Evolutionary conservation across 2,888 invertebrate genomes (phyloP), one percentile per base, ranked within the genome.

Genomic region (Drosophila mimica): DNA sequence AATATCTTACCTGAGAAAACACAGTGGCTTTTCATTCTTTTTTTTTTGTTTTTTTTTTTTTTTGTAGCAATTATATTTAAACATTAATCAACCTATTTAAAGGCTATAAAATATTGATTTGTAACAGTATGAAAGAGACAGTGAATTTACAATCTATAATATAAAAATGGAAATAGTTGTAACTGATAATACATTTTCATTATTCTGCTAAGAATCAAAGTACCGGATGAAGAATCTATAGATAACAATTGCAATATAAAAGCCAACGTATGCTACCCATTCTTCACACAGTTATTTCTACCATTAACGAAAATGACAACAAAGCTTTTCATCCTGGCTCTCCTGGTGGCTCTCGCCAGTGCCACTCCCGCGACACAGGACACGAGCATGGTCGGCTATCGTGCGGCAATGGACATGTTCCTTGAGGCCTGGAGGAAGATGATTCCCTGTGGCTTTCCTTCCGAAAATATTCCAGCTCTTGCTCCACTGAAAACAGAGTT

Each of bases 381-480:
- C 13, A 56, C 57, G 43, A 43, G 58, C 30, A 34, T 68, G 3
- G 49, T 73, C 3, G 61, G 80, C 56, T 74, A 86, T 58, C 79
- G 76, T 20, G 68, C 79, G 1, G 81, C 91, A 5, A 30, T 89
- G 6, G 34, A 40, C 7, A 71, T 72, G 58, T 85, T 77, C 36
- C 46, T 79, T 3, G 51, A 30, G 2, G 79, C 90, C 11, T 79
- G 85, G 58, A 75, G 80, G 54, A 74, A 73, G 2, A 77, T 91
- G 20, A 81, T 91, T 71, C 90, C 90, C 13, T 92, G 91, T 56
- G 91, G 92, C 36, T 90, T 77, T 66, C 43, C 81, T 0, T 30
- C 74, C 0, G 36, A 82, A 9, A 57, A 71, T 3, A 74, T 92
- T 17, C 91, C 91, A 0, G 68, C 65, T 6, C 40, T 91, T 72